phyloP scores from a whole-genome alignment of 2,888 invertebrate species.

The Mycogona germanica region DNA sequence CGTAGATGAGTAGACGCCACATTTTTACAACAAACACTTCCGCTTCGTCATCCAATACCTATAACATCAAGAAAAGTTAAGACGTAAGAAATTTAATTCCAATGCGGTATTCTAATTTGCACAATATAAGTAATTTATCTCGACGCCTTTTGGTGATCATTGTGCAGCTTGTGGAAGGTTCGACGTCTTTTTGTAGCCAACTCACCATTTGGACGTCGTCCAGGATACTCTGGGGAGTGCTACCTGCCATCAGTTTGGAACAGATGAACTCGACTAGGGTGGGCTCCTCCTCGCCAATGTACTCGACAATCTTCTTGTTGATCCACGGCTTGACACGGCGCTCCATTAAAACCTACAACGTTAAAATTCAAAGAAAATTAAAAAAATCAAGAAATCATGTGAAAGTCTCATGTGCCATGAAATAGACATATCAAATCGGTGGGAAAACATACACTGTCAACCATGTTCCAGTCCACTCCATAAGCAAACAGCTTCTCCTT shows the following conservation, averaged over 20 bases:
- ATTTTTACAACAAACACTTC: constrained; percentile 99
- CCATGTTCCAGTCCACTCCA: constrained; percentile 79
- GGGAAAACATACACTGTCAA: constrained; percentile 46
- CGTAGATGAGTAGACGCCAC: constrained; percentile 99
- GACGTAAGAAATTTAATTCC: neutral
- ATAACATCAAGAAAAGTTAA: constrained; percentile 20
- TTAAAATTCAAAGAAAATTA: constrained; percentile 20
- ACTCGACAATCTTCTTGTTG: constrained; percentile 98
- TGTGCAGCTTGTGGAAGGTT: too few species aligned
- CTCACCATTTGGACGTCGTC: constrained; percentile 97
- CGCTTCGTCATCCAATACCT: constrained; percentile 99
- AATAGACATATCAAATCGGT: neutral
- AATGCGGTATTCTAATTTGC: neutral
- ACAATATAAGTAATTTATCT: neutral
- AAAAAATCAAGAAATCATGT: constrained; percentile 3
- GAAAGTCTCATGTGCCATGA: neutral
- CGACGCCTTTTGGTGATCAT: too few species aligned
- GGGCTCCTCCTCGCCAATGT: constrained; percentile 98
- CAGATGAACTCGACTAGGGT: constrained; percentile 99
- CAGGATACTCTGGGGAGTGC: constrained; percentile 84
- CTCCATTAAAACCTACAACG: constrained; percentile 77
- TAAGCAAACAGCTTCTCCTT: constrained; percentile 94
- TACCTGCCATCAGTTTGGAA: constrained; percentile 89
- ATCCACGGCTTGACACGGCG: constrained; percentile 98
- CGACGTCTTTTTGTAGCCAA: too few species aligned